Percentiles rank a stretch among this genome's conserved stretches.
These are phyloP conservation scores for Hipposideros armiger DNA, from an alignment of 2,113 vertebrate genomes.

Conservation along the genomic window DNA sequence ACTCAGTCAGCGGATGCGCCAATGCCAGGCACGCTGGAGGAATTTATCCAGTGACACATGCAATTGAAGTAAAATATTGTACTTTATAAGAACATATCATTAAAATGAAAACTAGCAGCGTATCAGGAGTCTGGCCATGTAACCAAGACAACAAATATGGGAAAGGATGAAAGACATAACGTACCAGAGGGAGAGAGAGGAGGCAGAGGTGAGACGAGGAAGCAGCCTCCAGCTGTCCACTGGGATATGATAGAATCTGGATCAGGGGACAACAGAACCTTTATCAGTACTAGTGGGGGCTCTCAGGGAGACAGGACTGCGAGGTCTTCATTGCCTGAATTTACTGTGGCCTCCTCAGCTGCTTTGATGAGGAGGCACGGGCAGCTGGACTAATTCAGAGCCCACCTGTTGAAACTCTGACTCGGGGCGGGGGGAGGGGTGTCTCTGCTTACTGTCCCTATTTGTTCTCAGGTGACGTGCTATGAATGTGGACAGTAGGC, in stretches of 20 bases:
- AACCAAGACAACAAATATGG: conserved; percentile 90
- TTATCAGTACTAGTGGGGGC: background rate
- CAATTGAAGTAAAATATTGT: conserved; percentile 88
- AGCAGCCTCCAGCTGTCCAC: no score
- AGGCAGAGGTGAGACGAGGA: conserved; percentile 67
- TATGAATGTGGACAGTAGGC: background rate
- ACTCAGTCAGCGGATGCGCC: conserved; percentile 83
- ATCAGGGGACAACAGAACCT: background rate
- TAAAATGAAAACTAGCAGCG: conserved; percentile 87
- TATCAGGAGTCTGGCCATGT: conserved; percentile 85
- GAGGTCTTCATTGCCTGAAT: background rate
- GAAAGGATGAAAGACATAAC: conserved; percentile 75
- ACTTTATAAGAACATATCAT: conserved; percentile 86
- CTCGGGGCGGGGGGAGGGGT: no score
- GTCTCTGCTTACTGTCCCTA: background rate
- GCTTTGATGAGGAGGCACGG: background rate
- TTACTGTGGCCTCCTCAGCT: rapidly evolving
- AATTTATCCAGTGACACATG: conserved; percentile 87
- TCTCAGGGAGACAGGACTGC: background rate
- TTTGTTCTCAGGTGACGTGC: background rate
- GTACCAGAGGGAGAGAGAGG: conserved; percentile 63
- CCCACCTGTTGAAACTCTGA: background rate
- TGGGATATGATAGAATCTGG: background rate
- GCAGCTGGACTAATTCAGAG: background rate
- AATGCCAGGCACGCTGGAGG: conserved; percentile 85